phyloP scores from a whole-genome alignment of 1,140 invertebrate species.

The Cyrtorhinus lividipennis region DNA sequence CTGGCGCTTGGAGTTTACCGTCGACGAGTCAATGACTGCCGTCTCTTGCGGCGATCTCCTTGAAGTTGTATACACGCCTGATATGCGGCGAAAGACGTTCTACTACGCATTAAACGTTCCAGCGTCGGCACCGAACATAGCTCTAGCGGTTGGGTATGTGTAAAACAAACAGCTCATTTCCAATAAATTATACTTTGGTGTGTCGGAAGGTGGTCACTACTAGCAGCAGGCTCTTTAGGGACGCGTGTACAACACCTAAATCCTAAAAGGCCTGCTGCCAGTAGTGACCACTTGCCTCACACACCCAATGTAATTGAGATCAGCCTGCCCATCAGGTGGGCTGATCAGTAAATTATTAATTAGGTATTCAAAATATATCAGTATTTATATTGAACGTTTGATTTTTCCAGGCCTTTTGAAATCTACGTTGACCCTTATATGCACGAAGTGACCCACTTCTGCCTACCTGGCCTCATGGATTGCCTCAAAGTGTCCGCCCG shows the following conservation, averaged over 20 bases:
- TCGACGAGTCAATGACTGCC: slow-evolving; percentile 84
- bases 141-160: slow-evolving; percentile 75
- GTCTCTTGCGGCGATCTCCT: slow-evolving; percentile 88
- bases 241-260: too few species aligned
- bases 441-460: slow-evolving; percentile 97
- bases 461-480: slow-evolving; percentile 73
- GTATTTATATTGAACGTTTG: too few species aligned
- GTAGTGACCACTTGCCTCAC: too few species aligned
- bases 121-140: slow-evolving; percentile 90
- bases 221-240: not conserved
- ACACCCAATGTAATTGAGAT: too few species aligned
- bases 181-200: slow-evolving; percentile 25
- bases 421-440: slow-evolving; percentile 92
- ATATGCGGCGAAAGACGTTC: slow-evolving; percentile 83
- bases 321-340: too few species aligned
- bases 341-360: too few species aligned
- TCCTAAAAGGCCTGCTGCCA: too few species aligned
- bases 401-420: slow-evolving; percentile 81
- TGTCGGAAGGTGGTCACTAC: too few species aligned
- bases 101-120: slow-evolving; percentile 83
- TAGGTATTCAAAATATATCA: too few species aligned
- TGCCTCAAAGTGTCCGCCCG: slow-evolving; percentile 82
- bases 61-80: slow-evolving; percentile 83
- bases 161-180: too few species aligned
- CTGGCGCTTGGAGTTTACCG: slow-evolving; percentile 94